Evolutionary conservation across 2,113 vertebrate genomes (phyloP).

Genomic region (Ranitomeya imitator): DNA sequence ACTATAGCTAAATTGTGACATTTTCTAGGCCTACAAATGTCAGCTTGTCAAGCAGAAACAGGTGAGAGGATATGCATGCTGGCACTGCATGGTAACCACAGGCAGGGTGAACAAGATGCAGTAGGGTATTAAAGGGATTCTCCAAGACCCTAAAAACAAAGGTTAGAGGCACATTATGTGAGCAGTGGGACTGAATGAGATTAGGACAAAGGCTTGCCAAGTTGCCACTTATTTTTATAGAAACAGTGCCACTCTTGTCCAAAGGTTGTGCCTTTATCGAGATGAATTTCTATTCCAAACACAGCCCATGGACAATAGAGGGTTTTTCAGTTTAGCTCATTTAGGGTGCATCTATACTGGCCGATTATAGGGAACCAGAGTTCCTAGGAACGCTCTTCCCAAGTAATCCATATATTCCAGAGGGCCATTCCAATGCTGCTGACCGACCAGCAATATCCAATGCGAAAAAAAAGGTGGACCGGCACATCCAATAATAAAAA

Average conservation of each 20-base stretch:
- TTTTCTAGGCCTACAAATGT: constrained; percentile 37
- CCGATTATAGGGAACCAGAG: no score
- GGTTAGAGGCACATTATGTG: neutral
- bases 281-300: neutral
- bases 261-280: neutral
- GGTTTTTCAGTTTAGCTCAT: neutral
- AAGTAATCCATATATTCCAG: no score
- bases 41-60: constrained; percentile 11
- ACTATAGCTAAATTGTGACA: neutral
- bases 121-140: neutral
- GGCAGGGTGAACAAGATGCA: neutral
- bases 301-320: neutral
- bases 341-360: neutral
- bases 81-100: neutral
- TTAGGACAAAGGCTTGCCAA: neutral
- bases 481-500: no score
- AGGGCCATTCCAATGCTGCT: no score
- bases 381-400: no score
- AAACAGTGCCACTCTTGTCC: neutral
- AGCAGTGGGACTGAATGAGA: neutral
- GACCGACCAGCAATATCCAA: no score
- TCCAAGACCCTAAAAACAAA: neutral
- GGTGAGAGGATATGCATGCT: constrained; percentile 23
- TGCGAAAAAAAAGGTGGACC: no score
- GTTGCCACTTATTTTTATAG: neutral